Conservation (phyloP, 2,113 vertebrate species). For the Lepisosteus oculatus region DNA sequence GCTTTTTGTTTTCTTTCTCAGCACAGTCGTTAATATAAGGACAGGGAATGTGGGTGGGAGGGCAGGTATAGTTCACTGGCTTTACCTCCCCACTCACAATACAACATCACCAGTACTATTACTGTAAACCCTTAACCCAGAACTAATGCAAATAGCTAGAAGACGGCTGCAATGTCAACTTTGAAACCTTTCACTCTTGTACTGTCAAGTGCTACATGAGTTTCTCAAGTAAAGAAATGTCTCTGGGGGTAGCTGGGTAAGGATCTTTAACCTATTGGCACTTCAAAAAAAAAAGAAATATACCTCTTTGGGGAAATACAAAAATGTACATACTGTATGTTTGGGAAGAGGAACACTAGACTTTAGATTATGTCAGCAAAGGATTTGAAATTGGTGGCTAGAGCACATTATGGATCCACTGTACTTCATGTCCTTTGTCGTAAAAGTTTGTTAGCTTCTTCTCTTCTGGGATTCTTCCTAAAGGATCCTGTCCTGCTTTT, state of each 20-base stretch:
- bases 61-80: neutral
- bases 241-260: conserved; percentile 1
- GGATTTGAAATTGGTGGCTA: conserved; percentile 17
- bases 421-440: too few relatives aligned
- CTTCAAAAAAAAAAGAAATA: conserved; percentile 25
- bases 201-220: neutral
- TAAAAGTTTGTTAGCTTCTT: too few relatives aligned
- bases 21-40: conserved; percentile 3
- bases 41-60: neutral
- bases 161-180: neutral
- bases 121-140: neutral
- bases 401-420: conserved; percentile 58
- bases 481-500: too few relatives aligned
- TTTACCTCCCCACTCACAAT: neutral
- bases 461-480: too few relatives aligned
- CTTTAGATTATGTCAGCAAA: too few relatives aligned
- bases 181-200: neutral
- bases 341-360: too few relatives aligned
- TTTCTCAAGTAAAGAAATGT: neutral
- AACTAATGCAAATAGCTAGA: too few relatives aligned
- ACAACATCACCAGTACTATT: neutral
- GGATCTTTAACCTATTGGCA: neutral
- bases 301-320: neutral
- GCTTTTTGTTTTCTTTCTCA: conserved; percentile 10
- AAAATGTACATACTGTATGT: too few relatives aligned